Percentiles rank a stretch among this genome's conserved stretches.
Evolutionary conservation across 1,140 invertebrate genomes (phyloP).

Genomic region (Zeugodacus cucurbitae): DNA sequence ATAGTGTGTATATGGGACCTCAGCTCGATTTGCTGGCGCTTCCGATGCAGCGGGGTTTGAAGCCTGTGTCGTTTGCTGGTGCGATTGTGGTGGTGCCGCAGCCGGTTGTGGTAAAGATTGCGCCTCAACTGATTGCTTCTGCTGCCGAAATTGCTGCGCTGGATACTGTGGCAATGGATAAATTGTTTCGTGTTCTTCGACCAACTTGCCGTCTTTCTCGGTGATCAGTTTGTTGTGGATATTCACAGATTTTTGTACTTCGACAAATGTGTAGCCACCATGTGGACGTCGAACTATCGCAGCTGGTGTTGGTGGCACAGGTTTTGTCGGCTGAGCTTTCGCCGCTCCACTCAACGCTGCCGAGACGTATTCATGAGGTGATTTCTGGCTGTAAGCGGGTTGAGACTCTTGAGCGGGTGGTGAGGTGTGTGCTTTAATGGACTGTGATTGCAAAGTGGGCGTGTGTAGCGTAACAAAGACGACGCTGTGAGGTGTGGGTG

Average conservation of each 20-base stretch:
- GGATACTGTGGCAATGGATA: slow-evolving; percentile 49
- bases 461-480: slow-evolving; percentile 5
- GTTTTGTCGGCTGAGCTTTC: neutral
- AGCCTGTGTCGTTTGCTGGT: neutral
- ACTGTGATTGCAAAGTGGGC: neutral
- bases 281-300: neutral
- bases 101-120: neutral
- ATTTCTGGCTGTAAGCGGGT: neutral
- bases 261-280: slow-evolving; percentile 68
- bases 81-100: neutral
- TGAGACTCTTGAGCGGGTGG: neutral
- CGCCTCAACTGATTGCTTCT: neutral
- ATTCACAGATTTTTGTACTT: slow-evolving; percentile 71
- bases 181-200: slow-evolving; percentile 62
- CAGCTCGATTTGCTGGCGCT: neutral
- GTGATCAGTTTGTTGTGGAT: slow-evolving; percentile 64
- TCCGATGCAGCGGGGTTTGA: slow-evolving; percentile 43
- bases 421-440: neutral
- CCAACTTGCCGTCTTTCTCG: slow-evolving; percentile 57
- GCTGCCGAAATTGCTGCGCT: neutral
- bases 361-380: neutral
- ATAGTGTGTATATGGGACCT: neutral
- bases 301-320: neutral
- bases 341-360: neutral
- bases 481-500: neutral